Percentiles rank a stretch among this genome's conserved stretches.
Conservation (phyloP, 2,113 vertebrate genomes). For the Raja brachyura region DNA sequence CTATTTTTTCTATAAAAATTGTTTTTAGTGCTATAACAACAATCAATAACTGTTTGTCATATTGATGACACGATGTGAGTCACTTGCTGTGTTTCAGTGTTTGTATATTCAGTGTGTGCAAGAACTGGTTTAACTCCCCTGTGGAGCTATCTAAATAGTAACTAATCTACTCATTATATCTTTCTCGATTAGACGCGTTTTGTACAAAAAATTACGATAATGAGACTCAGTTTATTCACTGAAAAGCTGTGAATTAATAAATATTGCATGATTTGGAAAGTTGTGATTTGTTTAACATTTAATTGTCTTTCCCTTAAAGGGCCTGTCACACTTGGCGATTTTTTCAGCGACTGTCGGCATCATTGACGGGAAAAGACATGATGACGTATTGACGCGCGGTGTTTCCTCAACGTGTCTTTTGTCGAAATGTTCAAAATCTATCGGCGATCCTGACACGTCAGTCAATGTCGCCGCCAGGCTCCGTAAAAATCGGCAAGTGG, state of each 20-base stretch:
- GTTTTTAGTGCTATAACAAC: not conserved
- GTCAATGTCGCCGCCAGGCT: no score
- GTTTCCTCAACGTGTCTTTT: no score
- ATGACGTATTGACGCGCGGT: no score
- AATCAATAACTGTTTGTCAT: conserved; percentile 13
- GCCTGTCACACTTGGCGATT: no score
- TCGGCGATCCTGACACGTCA: no score
- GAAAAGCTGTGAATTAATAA: not conserved
- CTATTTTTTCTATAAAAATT: not conserved
- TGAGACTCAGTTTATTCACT: not conserved
- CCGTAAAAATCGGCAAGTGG: no score
- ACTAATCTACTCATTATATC: not conserved
- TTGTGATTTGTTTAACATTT: not conserved
- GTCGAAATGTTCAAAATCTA: no score
- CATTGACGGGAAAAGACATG: no score
- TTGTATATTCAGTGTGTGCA: not conserved
- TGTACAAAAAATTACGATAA: not conserved
- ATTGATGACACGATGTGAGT: not conserved
- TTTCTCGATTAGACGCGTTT: not conserved
- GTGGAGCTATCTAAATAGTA: not conserved
- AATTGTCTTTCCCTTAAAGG: not conserved
- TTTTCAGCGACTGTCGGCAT: no score
- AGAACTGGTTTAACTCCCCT: not conserved
- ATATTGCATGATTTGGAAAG: not conserved
- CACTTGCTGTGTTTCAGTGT: not conserved